Base-by-base conservation (phyloP, 2,113 vertebrate genomes). In the Neogale vison region DNA sequence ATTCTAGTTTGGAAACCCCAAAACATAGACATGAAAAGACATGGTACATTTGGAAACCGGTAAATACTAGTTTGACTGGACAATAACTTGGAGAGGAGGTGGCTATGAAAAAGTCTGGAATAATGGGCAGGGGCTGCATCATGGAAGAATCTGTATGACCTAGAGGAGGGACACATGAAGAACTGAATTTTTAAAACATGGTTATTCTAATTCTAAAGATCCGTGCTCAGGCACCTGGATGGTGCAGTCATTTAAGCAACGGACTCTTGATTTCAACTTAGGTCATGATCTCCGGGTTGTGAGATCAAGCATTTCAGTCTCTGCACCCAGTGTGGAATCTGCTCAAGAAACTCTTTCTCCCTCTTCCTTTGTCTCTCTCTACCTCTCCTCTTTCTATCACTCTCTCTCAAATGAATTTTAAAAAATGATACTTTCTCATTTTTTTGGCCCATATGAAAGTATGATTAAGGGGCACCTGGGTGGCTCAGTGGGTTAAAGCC, bases 131-230 rank as follows among this genome's bases (percentile, higher is more conserved):
- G 34, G 13, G 12, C 7, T 3, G 0, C 31, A 23, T 23, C 18
- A 7, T 11, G 7, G 26, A 81, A 29, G 52, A 47, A 24, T 7
- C 4, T n/a, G 3, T 24, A 24, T 23, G 61, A 72, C 3, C 17
- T 39, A 3, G 6, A 23, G 9, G 21, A 93, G 26, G 11, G 20
- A 47, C 67, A 69, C 3, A 6, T 47, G 55, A 92, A 42, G 4
- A 82, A 76, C 15, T 45, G 18, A 88, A 80, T n/a, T 61, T 84
- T 83, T 88, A 76, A 21, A 82, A 96, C 34, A 47, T 57, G 52
- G 18, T 45, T 61, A 61, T 74, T 96, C 39, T 93, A 34, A 42
- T 90, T 52, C 81, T 77, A 47, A 45, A 83, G 42, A 96, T 52
- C 47, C 0, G 7, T 42, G 7, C 21, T 90, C n/a, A 61, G 26